Evolutionary conservation across 2,888 invertebrate genomes (phyloP).

Genomic region (Zeuzera pyrina): DNA sequence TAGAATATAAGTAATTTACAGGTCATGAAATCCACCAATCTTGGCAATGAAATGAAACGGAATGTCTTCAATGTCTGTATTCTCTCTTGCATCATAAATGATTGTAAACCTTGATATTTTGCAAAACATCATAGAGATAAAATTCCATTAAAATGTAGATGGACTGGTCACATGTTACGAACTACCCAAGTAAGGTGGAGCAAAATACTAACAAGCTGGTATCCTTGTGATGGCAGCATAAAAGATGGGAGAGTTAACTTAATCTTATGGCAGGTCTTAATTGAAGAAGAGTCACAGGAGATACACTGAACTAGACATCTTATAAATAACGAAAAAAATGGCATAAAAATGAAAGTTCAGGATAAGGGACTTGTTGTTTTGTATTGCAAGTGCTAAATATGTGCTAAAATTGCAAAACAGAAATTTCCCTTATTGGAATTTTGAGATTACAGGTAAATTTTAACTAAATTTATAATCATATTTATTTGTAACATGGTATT

Average conservation of each 20-base stretch:
- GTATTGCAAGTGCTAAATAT: too few relatives aligned
- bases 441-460: too few relatives aligned
- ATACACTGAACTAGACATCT: neutral
- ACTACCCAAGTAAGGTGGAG: neutral
- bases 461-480: too few relatives aligned
- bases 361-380: neutral
- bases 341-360: neutral
- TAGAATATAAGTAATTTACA: too few relatives aligned
- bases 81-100: neutral
- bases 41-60: too few relatives aligned
- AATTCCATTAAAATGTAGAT: neutral
- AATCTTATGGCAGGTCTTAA: neutral
- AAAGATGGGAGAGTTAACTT: too few relatives aligned
- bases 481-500: too few relatives aligned
- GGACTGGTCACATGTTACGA: neutral
- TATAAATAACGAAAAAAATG: neutral
- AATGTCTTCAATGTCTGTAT: neutral
- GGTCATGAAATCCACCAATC: too few relatives aligned
- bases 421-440: too few relatives aligned
- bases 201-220: neutral
- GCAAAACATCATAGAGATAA: neutral
- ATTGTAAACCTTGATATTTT: neutral
- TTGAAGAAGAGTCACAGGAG: neutral
- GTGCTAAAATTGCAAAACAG: too few relatives aligned
- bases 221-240: neutral